These are phyloP conservation scores for Sturmia bella DNA, from an alignment of 2,888 invertebrate genomes.

Conservation along the genomic window DNA sequence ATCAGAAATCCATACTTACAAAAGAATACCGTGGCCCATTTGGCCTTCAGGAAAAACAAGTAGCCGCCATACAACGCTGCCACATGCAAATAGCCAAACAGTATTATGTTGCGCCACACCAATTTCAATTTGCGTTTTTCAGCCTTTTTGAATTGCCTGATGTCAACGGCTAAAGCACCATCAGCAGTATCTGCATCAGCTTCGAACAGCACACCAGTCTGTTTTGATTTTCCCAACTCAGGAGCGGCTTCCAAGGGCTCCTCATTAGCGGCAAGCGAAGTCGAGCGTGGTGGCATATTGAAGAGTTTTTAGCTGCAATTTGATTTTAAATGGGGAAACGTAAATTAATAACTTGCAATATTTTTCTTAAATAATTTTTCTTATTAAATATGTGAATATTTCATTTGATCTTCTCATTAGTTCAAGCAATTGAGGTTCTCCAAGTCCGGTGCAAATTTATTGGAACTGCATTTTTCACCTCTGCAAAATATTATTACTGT, in stretches of 20 bases:
- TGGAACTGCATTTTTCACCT: no score
- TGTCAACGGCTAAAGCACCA: constrained; percentile 83
- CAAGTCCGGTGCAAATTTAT: no score
- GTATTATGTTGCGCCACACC: constrained; percentile 91
- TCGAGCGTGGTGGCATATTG: constrained; percentile 77
- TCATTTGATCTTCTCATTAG: no score
- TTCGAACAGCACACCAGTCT: constrained; percentile 85
- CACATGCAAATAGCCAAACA: constrained; percentile 88
- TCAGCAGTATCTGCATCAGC: constrained; percentile 85
- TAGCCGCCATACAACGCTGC: constrained; percentile 89
- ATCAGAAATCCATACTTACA: constrained; percentile 83
- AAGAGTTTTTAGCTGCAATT: constrained; percentile 47
- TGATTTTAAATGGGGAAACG: no score
- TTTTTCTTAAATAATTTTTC: no score
- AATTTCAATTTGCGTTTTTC: constrained; percentile 84
- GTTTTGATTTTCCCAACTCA: constrained; percentile 72
- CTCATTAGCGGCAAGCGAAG: constrained; percentile 59
- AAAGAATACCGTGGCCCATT: constrained; percentile 87
- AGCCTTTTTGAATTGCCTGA: constrained; percentile 83
- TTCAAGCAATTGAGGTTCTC: no score
- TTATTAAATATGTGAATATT: no score
- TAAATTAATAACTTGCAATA: no score
- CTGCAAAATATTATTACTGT: neutral
- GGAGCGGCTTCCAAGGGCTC: constrained; percentile 51
- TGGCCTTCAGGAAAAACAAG: constrained; percentile 88